phyloP scores from a whole-genome alignment of 2,888 invertebrate genomes.

The Dynastes tityus region DNA sequence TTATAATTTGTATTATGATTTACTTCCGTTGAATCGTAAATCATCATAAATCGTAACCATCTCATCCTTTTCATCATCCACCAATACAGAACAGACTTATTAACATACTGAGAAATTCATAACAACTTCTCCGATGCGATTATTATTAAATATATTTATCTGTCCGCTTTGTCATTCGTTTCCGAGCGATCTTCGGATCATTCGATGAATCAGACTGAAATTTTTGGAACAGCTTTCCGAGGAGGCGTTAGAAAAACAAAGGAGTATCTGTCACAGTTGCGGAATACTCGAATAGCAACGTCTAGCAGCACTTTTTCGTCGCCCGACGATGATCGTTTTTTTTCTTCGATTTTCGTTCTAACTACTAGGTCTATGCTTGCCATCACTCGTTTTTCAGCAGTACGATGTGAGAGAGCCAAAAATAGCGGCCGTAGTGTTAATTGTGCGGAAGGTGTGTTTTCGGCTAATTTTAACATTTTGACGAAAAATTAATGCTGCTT shows the following conservation, averaged over 20 bases:
- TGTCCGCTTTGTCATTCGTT: background rate
- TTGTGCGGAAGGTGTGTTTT: slow-evolving; percentile 41
- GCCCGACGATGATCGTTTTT: background rate
- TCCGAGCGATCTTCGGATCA: background rate
- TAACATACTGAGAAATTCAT: too few relatives aligned
- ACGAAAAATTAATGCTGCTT: slow-evolving; percentile 25
- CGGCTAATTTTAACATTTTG: slow-evolving; percentile 43
- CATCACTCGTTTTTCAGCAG: background rate
- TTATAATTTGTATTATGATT: too few relatives aligned
- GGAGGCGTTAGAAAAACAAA: slow-evolving; percentile 21
- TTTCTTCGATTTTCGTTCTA: background rate
- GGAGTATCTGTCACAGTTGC: slow-evolving; percentile 16
- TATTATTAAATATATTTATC: too few relatives aligned
- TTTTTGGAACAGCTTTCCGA: slow-evolving; percentile 11
- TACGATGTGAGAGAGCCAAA: background rate
- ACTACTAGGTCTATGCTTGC: background rate
- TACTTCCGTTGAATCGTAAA: too few relatives aligned
- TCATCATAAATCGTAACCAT: too few relatives aligned
- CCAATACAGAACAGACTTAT: too few relatives aligned
- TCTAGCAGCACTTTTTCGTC: background rate
- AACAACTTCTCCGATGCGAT: too few relatives aligned
- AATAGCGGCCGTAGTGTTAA: slow-evolving; percentile 19
- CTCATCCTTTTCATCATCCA: too few relatives aligned
- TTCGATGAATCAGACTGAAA: background rate
- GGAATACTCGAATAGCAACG: background rate